Evolutionary conservation across 1,140 invertebrate species (phyloP).

Genomic region (Hermetia illucens): DNA sequence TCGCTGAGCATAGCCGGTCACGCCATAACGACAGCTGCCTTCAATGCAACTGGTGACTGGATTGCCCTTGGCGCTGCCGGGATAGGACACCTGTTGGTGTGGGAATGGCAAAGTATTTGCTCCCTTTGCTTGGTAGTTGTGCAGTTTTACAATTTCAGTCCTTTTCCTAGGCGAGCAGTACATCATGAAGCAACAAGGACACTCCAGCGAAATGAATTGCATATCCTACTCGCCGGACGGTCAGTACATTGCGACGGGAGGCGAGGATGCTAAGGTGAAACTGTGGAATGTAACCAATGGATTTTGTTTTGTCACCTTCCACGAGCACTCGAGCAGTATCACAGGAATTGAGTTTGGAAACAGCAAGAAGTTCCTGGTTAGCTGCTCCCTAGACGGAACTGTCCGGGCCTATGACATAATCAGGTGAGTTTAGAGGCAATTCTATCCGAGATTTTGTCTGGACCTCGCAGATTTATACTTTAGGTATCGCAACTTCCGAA

Average conservation of each 20-base stretch:
- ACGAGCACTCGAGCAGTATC: constrained; percentile 71
- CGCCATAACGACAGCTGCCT: constrained; percentile 58
- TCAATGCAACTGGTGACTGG: constrained; percentile 89
- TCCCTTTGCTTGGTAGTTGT: neutral
- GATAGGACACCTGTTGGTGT: constrained; percentile 83
- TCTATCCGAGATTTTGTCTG: constrained; percentile 6
- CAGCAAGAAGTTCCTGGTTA: constrained; percentile 84
- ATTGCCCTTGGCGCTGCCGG: constrained; percentile 75
- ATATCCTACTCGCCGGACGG: constrained; percentile 86
- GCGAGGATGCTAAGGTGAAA: constrained; percentile 92
- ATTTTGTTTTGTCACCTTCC: constrained; percentile 92
- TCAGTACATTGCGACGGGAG: constrained; percentile 79
- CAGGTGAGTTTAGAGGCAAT: constrained; percentile 25
- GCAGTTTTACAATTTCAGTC: neutral
- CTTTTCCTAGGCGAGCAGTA: constrained; percentile 69
- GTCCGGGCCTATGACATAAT: constrained; percentile 87
- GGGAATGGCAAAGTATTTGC: constrained; percentile 88
- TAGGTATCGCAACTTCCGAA: constrained; percentile 88
- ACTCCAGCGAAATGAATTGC: constrained; percentile 76
- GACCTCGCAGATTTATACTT: too few relatives aligned
- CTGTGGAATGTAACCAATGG: constrained; percentile 83
- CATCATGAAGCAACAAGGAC: constrained; percentile 93
- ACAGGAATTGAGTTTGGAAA: constrained; percentile 72
- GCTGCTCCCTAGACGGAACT: constrained; percentile 86
- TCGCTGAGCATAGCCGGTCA: constrained; percentile 75